Evolutionary conservation across 2,113 vertebrate genomes (phyloP).

Genomic region (Mungos mungo): DNA sequence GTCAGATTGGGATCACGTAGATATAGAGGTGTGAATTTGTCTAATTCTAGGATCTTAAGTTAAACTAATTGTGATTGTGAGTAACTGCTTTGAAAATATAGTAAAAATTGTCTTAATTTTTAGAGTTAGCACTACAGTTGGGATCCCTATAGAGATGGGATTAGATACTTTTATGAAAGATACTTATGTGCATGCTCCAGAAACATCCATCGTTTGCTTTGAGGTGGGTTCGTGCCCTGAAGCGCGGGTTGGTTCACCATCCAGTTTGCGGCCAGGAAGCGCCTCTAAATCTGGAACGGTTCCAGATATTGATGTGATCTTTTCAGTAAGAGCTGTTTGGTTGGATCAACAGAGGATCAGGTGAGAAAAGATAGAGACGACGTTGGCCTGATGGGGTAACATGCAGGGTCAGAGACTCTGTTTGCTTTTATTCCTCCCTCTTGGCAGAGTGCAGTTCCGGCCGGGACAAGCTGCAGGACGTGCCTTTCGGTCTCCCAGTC

Average conservation of each 20-base stretch:
- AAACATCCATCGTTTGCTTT: neutral
- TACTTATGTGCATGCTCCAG: neutral
- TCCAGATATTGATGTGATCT: neutral
- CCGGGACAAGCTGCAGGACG: slow-evolving; percentile 42
- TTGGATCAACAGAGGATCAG: neutral
- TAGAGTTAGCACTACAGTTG: neutral
- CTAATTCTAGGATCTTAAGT: neutral
- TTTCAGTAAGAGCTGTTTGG: neutral
- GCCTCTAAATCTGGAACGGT: neutral
- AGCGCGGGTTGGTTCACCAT: neutral
- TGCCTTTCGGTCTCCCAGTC: neutral
- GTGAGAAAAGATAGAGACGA: neutral
- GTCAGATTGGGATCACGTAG: neutral
- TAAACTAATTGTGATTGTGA: neutral
- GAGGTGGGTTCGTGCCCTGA: neutral
- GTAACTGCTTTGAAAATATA: neutral
- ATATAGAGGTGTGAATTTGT: neutral
- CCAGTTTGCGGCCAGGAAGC: neutral
- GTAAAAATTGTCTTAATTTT: slow-evolving; percentile 22
- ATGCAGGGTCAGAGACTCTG: neutral
- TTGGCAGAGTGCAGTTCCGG: neutral
- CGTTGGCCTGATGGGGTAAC: neutral
- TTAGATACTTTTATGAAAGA: neutral
- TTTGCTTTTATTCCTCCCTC: neutral
- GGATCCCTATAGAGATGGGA: neutral